phyloP scores from a whole-genome alignment of 1,140 invertebrate genomes.

The Drosophila eugracilis region DNA sequence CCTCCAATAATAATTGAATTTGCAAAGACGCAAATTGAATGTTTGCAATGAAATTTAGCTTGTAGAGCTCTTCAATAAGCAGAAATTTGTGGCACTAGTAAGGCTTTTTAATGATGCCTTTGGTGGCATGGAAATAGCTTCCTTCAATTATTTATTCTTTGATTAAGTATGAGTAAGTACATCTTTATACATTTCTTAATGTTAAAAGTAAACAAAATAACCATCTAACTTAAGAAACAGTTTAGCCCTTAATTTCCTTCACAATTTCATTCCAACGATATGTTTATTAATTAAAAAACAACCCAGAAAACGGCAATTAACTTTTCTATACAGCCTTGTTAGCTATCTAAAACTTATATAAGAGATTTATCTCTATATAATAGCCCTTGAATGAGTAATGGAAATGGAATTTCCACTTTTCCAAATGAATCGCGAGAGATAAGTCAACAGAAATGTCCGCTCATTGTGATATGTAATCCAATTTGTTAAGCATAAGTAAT shows the following conservation, averaged over 20 bases:
- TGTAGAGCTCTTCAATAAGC: slow-evolving; percentile 1
- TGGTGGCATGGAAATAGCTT: background rate
- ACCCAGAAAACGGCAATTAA: background rate
- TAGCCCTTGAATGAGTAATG: slow-evolving; percentile 12
- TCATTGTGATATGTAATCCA: slow-evolving; percentile 42
- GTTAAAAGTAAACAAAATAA: no score
- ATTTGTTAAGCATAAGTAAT: slow-evolving; percentile 56
- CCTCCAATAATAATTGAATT: slow-evolving; percentile 39
- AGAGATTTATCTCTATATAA: background rate
- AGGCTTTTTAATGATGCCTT: background rate
- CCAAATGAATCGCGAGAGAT: slow-evolving; percentile 36
- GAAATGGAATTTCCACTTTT: slow-evolving; percentile 28
- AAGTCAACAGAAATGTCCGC: slow-evolving; percentile 14
- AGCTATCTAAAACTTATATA: background rate
- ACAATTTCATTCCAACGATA: no score
- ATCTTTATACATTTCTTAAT: no score
- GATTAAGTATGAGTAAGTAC: no score
- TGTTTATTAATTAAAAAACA: background rate
- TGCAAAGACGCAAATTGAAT: slow-evolving; percentile 33
- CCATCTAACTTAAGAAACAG: no score
- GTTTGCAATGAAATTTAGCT: slow-evolving; percentile 26
- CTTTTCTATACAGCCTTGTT: background rate
- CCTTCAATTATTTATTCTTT: background rate
- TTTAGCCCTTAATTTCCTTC: no score
- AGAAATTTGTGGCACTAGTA: slow-evolving; percentile 15